Conservation (phyloP, 2,113 vertebrate species). For the Ascaphus truei region DNA sequence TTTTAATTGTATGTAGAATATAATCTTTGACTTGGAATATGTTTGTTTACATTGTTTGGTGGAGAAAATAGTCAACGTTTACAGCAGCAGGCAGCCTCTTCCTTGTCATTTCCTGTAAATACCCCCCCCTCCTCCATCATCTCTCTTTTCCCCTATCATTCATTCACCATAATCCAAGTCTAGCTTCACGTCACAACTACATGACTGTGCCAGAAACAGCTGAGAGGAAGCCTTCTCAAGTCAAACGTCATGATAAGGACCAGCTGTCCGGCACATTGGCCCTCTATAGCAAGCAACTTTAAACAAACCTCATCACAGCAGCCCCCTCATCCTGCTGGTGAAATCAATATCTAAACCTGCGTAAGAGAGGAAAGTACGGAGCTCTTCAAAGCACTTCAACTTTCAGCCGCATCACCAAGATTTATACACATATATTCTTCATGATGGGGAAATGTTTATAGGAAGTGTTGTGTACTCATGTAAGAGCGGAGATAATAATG, state of each 20-base stretch:
- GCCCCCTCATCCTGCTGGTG: constrained; percentile 14
- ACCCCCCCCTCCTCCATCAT: background rate
- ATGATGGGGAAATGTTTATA: background rate
- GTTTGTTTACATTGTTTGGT: too few species aligned
- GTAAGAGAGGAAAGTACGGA: constrained; percentile 8
- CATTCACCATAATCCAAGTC: background rate
- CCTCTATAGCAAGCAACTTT: background rate
- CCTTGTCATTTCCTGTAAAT: background rate
- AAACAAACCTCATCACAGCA: background rate
- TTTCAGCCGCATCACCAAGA: background rate
- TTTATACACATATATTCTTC: background rate
- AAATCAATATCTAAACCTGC: constrained; percentile 25
- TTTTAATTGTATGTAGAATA: too few species aligned
- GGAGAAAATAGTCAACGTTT: too few species aligned
- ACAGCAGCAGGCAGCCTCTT: too few species aligned
- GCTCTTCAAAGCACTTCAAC: background rate
- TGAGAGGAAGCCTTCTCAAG: background rate
- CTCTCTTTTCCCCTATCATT: background rate
- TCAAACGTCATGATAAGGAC: background rate
- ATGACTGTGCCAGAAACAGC: background rate
- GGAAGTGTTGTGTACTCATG: background rate
- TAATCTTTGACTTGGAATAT: too few species aligned
- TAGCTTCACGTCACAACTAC: background rate
- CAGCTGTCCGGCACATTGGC: background rate
- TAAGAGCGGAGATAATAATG: background rate